These are phyloP conservation scores for Conus canariensis DNA, from an alignment of 2,888 invertebrate genomes.

Conservation along the genomic window DNA sequence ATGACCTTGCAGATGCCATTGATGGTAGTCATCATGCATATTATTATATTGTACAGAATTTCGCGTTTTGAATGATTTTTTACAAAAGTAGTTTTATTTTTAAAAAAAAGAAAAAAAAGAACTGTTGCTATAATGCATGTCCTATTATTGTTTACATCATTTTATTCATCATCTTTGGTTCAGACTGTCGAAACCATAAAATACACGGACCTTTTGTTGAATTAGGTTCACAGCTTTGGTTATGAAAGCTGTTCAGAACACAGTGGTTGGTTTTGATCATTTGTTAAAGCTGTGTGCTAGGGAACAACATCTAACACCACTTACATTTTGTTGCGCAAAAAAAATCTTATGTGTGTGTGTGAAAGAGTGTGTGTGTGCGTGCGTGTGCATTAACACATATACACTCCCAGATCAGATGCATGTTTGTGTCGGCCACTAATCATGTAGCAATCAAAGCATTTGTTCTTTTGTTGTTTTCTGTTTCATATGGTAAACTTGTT, in stretches of 20 bases:
- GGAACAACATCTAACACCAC: not conserved
- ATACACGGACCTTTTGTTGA: not conserved
- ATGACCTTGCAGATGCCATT: not conserved
- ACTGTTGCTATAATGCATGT: too few relatives aligned
- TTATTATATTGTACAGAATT: not conserved
- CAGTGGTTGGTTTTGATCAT: not conserved
- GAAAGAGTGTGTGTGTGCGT: not conserved
- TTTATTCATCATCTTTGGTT: not conserved
- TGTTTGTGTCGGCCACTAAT: not conserved
- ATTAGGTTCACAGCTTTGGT: too few relatives aligned
- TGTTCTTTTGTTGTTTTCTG: not conserved
- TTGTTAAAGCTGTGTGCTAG: not conserved
- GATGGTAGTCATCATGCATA: not conserved
- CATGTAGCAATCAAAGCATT: constrained; percentile 8
- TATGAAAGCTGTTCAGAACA: not conserved
- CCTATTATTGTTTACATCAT: not conserved
- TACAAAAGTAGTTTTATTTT: too few relatives aligned
- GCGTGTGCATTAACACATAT: not conserved
- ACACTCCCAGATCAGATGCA: not conserved
- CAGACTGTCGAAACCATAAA: not conserved
- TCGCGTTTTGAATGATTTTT: not conserved
- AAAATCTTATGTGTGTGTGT: not conserved
- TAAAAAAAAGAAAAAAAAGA: too few relatives aligned
- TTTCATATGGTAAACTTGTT: constrained; percentile 4
- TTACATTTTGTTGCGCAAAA: not conserved